phyloP scores from a whole-genome alignment of 1,140 invertebrate genomes.

The Dreissena rostriformis region DNA sequence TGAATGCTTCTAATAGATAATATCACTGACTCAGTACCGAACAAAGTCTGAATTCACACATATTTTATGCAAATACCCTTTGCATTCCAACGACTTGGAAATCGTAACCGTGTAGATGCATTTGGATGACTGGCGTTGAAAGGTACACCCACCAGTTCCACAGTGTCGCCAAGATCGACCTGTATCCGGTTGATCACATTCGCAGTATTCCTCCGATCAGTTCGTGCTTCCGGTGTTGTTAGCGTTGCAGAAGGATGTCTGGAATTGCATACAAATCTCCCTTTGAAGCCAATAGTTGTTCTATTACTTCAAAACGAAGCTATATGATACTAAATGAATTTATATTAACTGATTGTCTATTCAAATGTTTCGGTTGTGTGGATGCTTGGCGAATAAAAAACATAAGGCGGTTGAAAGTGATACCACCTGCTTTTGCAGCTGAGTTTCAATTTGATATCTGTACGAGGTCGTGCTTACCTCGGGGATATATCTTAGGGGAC shows the following conservation, averaged over 20 bases:
- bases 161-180: conserved; percentile 63
- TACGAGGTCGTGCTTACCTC: too few relatives aligned
- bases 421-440: too few relatives aligned
- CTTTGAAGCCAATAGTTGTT: too few relatives aligned
- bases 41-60: too few relatives aligned
- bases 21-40: too few relatives aligned
- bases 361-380: too few relatives aligned
- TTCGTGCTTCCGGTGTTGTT: conserved; percentile 49
- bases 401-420: too few relatives aligned
- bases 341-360: conserved; percentile 77
- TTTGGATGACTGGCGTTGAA: conserved; percentile 85
- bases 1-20: too few relatives aligned
- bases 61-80: conserved; percentile 61
- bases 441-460: too few relatives aligned
- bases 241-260: conserved; percentile 68
- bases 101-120: conserved; percentile 89
- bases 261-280: not conserved
- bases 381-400: too few relatives aligned
- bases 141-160: conserved; percentile 69
- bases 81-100: conserved; percentile 87
- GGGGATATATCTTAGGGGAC: conserved; percentile 94
- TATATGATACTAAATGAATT: too few relatives aligned
- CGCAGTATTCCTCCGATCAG: conserved; percentile 67
- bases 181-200: conserved; percentile 67
- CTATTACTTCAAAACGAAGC: too few relatives aligned